Evolutionary conservation across 1,140 invertebrate species (phyloP), one percentile per base, ranked within the genome.

Genomic region (Calephelis virginiensis): DNA sequence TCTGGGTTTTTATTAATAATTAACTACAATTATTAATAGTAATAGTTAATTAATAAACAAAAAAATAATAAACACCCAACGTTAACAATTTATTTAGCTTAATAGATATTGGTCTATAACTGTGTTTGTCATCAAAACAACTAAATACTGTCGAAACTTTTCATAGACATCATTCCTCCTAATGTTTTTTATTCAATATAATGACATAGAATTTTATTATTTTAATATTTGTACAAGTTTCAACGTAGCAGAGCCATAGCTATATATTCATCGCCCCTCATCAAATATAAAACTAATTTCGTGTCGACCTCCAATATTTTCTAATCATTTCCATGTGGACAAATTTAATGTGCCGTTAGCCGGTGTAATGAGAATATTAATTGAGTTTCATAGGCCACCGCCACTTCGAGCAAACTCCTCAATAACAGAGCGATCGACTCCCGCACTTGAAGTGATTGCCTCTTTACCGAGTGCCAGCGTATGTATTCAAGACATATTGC

Each of bases 401-500:
- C 61, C 45, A 13, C 7, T 46, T 47, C 48, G 49, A 53, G 63
- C 53, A 37, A 63, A 47, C 63, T 65, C 59, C 63, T 69, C 68
- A 65, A 65, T 61, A 45, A 59, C 40, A 64, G 47, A 48, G 38
- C 17, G 43, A 66, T 63, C 63, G 69, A 70, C 59, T 28, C 43
- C 53, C 45, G 47, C 68, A 66, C 72, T 74, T 61, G 17, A 72
- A 68, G 68, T 76, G 74, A 76, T 76, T 76, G 72, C 68, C 68
- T 69, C 67, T 72, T 56, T 56, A 56, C 28, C 40, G 38, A 69
- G 62, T 66, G 50, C 62, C 47, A 69, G 67, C 72, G 66, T 68
- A 72, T 74, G 67, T 62, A 67, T 70, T 62, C 61, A 67, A 67
- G 38, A 38, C 40, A 49, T 12, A 45, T 9, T 28, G 14, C 49